Evolutionary conservation across 2,797 vertebrate species (phyloP), one percentile per base, ranked within the genome.

Genomic region (Sitta carolinensis): DNA sequence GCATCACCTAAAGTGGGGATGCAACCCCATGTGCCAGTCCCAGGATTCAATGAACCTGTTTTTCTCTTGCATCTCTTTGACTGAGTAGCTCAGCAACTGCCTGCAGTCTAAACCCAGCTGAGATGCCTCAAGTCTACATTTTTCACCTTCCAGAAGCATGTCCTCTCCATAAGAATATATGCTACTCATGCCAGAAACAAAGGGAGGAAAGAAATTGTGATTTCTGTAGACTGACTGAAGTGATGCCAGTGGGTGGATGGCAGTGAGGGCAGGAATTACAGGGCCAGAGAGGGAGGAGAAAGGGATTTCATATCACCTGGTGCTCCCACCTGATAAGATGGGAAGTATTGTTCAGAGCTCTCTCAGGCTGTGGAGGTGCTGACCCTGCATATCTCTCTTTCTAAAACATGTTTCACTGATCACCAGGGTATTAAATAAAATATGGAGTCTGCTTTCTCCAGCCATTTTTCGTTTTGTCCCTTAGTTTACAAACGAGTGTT

Each of bases 221-320:
- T 70, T 88, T 67, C 68, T 45, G 6, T 11, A 59, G 17, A 4
- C 27, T 45, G 47, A 47, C 29, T 48, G n/a, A 88, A 75, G 45
- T 20, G 23, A 40, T 5, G 4, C 10, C 27, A 63, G n/a, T 0
- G 0, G 43, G 50, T 26, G 5, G 47, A 42, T 1, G 2, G 12
- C 58, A 72, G 50, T 0, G 3, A 87, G 18, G 61, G 32, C 20
- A 89, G 42, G 34, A 82, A 58, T 57, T 23, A 47, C 23, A 64
- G 25, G 29, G 42, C 6, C 54, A 75, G 63, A 59, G 18, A 43
- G 3, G 7, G 34, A 51, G 21, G n/a, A 59, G 36, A 59, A 91
- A 61, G 34, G 27, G 21, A 52, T 76, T 91, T 48, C 12, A 2
- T 14, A 32, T 62, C 34, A 61, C 23, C n/a, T 42, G 32, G 26